Base-by-base conservation (phyloP, 2,113 vertebrate genomes). In the Myotis lucifugus region DNA sequence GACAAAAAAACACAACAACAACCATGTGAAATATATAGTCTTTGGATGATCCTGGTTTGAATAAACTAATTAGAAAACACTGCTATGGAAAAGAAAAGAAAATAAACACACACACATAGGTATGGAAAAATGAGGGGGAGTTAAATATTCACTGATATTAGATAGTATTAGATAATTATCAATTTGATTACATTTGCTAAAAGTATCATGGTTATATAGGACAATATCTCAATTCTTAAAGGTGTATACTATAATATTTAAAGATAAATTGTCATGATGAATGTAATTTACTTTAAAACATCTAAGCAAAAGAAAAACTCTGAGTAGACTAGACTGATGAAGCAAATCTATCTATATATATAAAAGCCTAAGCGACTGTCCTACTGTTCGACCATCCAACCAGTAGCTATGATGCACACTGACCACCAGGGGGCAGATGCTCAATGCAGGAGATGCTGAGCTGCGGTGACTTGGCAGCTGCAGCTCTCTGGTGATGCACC, bases 201-300 rank as follows among this genome's bases (percentile, higher is more conserved):
- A 95, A 84, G 8, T 82, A 61, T 88, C 18, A 59, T 34, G 4
- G 14, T 48, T 54, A 17, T 21, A 76, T 15, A 72, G 46, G 3
- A 89, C 82, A 69, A 48, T 77, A 91, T 15, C 27, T 94, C 94
- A 59, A 69, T 64, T 85, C 79, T 74, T 69, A 61, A 95, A 85
- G 37, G 19, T 50, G 2, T 29, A 37, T 82, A 34, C 37, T 25
- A 76, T 88, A 67, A 79, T 85, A 76, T 74, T 87, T 64, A 66
- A 91, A 61, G 61, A 37, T 79, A 74, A 87, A 84, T 2, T 88
- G 19, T 74, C 50, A 52, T 32, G 21, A 78, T 79, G 29, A 70
- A 34, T 82, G 1, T 76, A 81, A 79, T 64, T 74, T 64, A 90
- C 59, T 79, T 70, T 88, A 77, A 89, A 93, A 64, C 9, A 67